phyloP scores from a whole-genome alignment of 2,888 invertebrate genomes.

The Drosophila neonasuta region DNA sequence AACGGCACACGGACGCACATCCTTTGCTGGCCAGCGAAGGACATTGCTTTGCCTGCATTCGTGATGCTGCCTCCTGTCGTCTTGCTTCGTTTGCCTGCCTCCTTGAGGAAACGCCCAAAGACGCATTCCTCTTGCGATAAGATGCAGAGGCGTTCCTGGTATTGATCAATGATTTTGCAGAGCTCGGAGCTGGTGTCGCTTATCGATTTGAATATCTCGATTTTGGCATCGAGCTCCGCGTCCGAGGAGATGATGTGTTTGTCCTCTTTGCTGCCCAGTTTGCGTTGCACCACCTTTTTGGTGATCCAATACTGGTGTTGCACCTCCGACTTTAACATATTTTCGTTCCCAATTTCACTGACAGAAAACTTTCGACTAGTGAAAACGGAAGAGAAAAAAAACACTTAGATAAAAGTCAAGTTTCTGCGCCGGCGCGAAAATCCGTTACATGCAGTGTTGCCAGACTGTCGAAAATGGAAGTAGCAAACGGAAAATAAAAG shows the following conservation, averaged over 20 bases:
- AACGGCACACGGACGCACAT: slow-evolving; percentile 93
- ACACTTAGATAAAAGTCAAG: slow-evolving; percentile 27
- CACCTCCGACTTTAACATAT: slow-evolving; percentile 85
- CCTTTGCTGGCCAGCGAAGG: slow-evolving; percentile 95
- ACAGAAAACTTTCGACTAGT: slow-evolving; percentile 32
- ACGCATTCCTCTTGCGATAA: slow-evolving; percentile 98
- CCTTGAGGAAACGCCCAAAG: slow-evolving; percentile 96
- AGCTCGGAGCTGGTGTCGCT: slow-evolving; percentile 94
- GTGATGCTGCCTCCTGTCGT: slow-evolving; percentile 94
- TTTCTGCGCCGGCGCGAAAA: slow-evolving; percentile 53
- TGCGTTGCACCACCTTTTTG: slow-evolving; percentile 95
- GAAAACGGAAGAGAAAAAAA: slow-evolving; percentile 29
- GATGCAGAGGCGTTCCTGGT: slow-evolving; percentile 95
- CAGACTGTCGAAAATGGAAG: background rate
- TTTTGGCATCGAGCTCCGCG: slow-evolving; percentile 97
- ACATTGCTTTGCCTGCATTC: slow-evolving; percentile 92
- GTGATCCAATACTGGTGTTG: slow-evolving; percentile 99
- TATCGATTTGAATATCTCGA: slow-evolving; percentile 91
- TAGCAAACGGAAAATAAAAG: background rate
- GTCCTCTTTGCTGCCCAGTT: slow-evolving; percentile 98
- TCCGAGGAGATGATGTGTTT: slow-evolving; percentile 98
- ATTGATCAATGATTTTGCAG: slow-evolving; percentile 94
- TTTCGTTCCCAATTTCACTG: slow-evolving; percentile 40
- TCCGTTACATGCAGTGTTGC: slow-evolving; percentile 36
- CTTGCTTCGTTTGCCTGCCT: slow-evolving; percentile 91